Conservation (phyloP, 2,888 invertebrate species). For the Philereme vetulata region DNA sequence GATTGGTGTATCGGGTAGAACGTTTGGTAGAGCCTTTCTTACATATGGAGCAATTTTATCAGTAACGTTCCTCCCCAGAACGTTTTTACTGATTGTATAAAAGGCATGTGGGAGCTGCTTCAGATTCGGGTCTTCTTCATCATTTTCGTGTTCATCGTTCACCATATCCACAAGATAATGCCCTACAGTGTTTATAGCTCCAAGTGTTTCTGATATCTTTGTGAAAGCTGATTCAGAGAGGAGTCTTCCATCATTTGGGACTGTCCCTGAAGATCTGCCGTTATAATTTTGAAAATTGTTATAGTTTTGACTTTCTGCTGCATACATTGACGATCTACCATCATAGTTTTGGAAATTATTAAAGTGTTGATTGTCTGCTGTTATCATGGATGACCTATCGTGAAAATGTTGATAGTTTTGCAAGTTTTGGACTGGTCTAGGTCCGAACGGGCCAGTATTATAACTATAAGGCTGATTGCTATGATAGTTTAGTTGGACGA, state of each 20-base stretch:
- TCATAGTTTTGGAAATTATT: conserved; percentile 28
- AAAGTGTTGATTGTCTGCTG: conserved; percentile 16
- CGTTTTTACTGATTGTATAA: conserved; percentile 91
- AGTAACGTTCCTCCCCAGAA: conserved; percentile 89
- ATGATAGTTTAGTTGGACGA: conserved; percentile 24
- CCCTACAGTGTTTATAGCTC: conserved; percentile 93
- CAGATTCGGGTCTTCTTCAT: conserved; percentile 70
- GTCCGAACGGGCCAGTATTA: conserved; percentile 48
- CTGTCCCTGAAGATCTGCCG: conserved; percentile 28
- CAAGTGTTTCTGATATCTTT: conserved; percentile 86
- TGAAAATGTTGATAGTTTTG: conserved; percentile 25
- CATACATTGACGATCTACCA: conserved; percentile 38
- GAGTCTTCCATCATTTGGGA: conserved; percentile 75
- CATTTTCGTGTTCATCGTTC: conserved; percentile 71
- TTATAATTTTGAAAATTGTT: conserved; percentile 30
- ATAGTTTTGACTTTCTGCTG: conserved; percentile 17
- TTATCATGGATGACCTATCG: conserved; percentile 22
- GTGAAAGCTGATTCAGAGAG: conserved; percentile 85
- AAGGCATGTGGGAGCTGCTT: conserved; percentile 87
- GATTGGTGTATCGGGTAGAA: conserved; percentile 72
- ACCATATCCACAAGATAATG: conserved; percentile 93
- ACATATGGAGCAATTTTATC: conserved; percentile 91
- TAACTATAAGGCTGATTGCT: conserved; percentile 41
- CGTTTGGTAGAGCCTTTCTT: conserved; percentile 72
- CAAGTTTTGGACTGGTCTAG: conserved; percentile 27